Conservation (phyloP, 2,888 invertebrate genomes). For the Acleris holmiana region DNA sequence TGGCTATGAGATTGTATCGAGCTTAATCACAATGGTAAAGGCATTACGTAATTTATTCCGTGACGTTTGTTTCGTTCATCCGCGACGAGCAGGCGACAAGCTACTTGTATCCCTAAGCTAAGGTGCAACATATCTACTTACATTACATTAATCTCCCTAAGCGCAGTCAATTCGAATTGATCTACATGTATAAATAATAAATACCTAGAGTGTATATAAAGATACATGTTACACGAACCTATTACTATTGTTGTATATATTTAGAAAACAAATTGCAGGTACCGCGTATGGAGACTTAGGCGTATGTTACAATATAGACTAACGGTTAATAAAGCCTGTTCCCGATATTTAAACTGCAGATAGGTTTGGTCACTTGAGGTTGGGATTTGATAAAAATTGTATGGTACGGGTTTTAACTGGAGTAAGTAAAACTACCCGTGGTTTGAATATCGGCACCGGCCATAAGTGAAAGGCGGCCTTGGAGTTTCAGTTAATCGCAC, state of each 20-base stretch:
- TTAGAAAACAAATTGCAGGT: slow-evolving; percentile 76
- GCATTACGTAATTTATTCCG: slow-evolving; percentile 29
- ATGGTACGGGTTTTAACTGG: too few species aligned
- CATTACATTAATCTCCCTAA: slow-evolving; percentile 75
- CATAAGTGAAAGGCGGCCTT: slow-evolving; percentile 30
- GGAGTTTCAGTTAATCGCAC: slow-evolving; percentile 9
- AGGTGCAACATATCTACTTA: slow-evolving; percentile 72
- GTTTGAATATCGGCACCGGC: too few species aligned
- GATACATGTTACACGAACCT: slow-evolving; percentile 64
- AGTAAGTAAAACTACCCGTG: too few species aligned
- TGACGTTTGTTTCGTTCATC: slow-evolving; percentile 40
- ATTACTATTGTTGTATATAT: slow-evolving; percentile 70
- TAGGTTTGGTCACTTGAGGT: too few species aligned
- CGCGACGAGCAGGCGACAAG: slow-evolving; percentile 40
- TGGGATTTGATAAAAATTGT: too few species aligned
- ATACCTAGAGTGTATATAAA: slow-evolving; percentile 68
- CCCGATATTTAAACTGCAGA: too few species aligned
- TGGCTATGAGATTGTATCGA: slow-evolving; percentile 30
- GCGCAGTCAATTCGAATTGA: slow-evolving; percentile 77
- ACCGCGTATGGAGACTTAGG: slow-evolving; percentile 74
- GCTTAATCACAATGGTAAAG: slow-evolving; percentile 36
- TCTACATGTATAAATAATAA: slow-evolving; percentile 74
- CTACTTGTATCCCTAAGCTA: slow-evolving; percentile 60
- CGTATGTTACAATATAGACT: slow-evolving; percentile 62
- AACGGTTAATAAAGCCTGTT: not conserved